These are phyloP conservation scores for Smutsia temminckii DNA, from an alignment of 2,797 vertebrate genomes.

Conservation along the genomic window DNA sequence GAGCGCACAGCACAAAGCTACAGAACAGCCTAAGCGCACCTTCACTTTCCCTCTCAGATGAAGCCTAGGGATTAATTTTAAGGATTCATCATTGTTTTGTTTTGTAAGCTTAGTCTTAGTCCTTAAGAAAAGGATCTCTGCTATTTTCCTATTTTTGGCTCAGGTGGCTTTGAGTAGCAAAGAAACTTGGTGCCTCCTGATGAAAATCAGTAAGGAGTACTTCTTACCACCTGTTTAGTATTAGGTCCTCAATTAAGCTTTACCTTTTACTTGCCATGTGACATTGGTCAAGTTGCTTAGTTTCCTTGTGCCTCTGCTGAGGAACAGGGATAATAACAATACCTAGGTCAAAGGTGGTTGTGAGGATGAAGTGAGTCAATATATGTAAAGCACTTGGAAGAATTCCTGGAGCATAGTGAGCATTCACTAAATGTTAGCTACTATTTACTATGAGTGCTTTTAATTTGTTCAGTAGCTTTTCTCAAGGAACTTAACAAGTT, in stretches of 20 bases:
- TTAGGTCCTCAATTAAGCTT: not conserved
- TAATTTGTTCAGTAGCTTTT: not conserved
- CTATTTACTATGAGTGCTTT: not conserved
- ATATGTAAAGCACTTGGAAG: not conserved
- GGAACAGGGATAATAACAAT: not conserved
- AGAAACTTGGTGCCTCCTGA: not conserved
- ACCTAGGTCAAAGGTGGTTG: not conserved
- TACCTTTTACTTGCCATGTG: not conserved
- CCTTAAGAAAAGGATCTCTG: not conserved
- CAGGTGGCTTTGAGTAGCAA: not conserved
- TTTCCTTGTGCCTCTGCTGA: not conserved
- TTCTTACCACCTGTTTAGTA: not conserved
- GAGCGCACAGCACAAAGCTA: not conserved
- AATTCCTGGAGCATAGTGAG: not conserved
- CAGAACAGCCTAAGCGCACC: not conserved
- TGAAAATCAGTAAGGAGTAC: not conserved
- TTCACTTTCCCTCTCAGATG: not conserved
- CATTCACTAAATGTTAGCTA: not conserved
- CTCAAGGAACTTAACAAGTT: not conserved
- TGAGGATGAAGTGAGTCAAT: not conserved
- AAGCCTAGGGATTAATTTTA: not conserved
- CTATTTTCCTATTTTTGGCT: not conserved
- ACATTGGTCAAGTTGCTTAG: not conserved
- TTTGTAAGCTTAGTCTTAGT: not conserved
- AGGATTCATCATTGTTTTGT: not conserved